Evolutionary conservation across 2,888 invertebrate species (phyloP).

Genomic region (Hyles lineata): DNA sequence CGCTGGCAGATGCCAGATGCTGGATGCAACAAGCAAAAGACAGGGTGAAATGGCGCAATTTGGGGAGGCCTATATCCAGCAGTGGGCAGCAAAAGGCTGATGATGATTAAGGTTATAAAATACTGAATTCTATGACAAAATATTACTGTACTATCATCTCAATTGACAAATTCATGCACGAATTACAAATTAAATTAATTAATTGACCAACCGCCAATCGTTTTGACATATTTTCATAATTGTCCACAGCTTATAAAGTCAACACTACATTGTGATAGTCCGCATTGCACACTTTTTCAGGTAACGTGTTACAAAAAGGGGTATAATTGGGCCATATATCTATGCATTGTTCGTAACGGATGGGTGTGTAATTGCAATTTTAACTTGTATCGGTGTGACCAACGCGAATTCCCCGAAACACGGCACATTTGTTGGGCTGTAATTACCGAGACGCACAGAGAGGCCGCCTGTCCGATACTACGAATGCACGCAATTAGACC

Average conservation of each 20-base stretch:
- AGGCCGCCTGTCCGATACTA: constrained; percentile 59
- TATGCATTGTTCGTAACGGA: not conserved
- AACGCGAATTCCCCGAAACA: constrained; percentile 37
- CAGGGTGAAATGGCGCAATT: too few species aligned
- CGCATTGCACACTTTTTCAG: not conserved
- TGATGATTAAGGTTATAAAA: too few species aligned
- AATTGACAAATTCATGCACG: too few species aligned
- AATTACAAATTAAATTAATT: too few species aligned
- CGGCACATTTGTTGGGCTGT: constrained; percentile 56
- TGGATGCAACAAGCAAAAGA: too few species aligned
- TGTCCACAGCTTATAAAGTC: not conserved
- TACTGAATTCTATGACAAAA: too few species aligned
- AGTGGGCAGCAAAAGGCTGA: too few species aligned
- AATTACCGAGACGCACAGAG: constrained; percentile 60
- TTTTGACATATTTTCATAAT: too few species aligned
- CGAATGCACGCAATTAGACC: constrained; percentile 68
- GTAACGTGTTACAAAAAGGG: not conserved
- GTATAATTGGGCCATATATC: not conserved
- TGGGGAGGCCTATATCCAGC: too few species aligned
- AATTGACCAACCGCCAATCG: too few species aligned
- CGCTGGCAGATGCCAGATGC: too few species aligned
- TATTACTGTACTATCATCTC: too few species aligned
- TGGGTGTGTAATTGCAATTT: constrained; percentile 21
- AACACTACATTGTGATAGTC: not conserved
- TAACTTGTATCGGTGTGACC: constrained; percentile 21